Base-by-base conservation (phyloP, 2,888 invertebrate genomes). In the Coelopa pilipes region DNA sequence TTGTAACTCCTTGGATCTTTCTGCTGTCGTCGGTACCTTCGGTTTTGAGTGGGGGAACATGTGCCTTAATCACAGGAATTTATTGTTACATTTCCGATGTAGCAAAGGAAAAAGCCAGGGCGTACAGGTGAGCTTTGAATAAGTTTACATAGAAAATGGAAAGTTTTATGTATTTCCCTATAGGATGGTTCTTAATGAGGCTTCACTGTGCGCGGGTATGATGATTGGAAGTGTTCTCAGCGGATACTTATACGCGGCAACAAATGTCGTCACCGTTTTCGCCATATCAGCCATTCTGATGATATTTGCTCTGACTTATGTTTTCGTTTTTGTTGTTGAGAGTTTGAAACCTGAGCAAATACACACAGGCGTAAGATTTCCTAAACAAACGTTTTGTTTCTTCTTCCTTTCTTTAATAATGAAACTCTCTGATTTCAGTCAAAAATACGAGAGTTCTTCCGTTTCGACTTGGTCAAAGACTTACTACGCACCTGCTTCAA, bases 11-110 rank as follows among this genome's bases (percentile, higher is more conserved):
- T 0, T 88, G 88, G 88, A 73, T 81, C 73, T 89, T 89, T 77
- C 83, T 92, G 15, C 59, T 91, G 1, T 87, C 89, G 0, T 87
- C 89, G 0, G 83, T 92, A n/a, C 92, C 92, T 0, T 88, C 89
- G 46, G 89, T 91, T 0, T 71, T 92, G 5, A 88, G 89, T 74
- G 93, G 93, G 7, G 92, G 93, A 0, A 89, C 89, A 75, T 89
- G 91, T 34, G 89, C 91, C 12, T 85, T 91, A 71, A 89, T 92
- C 71, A 91, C 92, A 24, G 91, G 90, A 55, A 88, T 90, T 9
- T 90, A 90, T 80, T 92, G 92, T 80, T 92, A 92, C 81, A 87
- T 93, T 78, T 90, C 91, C 57, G 93, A 94, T 83, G 89, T 92
- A 65, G 90, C 92, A 0, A 87, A 89, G 15, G 89, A 89, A 46